Evolutionary conservation across 2,797 vertebrate species (phyloP).

Genomic region (Dryobates pubescens): DNA sequence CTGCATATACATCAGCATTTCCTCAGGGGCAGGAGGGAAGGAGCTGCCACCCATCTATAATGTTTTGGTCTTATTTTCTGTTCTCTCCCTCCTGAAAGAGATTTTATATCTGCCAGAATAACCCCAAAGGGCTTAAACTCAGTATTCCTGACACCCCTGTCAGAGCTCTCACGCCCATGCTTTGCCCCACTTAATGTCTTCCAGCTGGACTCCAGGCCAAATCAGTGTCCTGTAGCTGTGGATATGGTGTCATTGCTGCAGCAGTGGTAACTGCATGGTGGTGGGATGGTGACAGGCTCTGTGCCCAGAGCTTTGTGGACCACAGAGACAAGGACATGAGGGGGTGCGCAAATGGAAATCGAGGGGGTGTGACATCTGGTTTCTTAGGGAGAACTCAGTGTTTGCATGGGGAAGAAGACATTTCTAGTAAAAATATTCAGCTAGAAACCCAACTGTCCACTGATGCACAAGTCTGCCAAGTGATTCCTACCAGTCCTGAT

Average conservation of each 20-base stretch:
- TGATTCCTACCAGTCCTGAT: neutral
- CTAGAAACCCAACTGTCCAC: neutral
- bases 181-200: neutral
- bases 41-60: neutral
- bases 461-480: neutral
- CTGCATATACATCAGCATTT: neutral
- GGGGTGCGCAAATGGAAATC: neutral
- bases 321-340: neutral
- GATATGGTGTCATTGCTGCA: neutral
- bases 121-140: neutral
- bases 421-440: neutral
- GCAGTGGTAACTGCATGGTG: rapidly evolving
- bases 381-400: neutral
- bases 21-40: neutral
- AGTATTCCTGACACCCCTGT: neutral
- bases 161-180: neutral
- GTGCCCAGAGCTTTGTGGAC: neutral
- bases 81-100: neutral
- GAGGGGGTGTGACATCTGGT: neutral
- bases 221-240: rapidly evolving
- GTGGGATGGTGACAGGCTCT: neutral
- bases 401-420: neutral
- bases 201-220: neutral
- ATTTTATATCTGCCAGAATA: neutral
- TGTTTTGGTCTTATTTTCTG: constrained; percentile 22